A percentile compares a stretch with the other conserved stretches of the same genome.
phyloP scores from a whole-genome alignment of 2,888 invertebrate genomes.

The Morinoia aosen region DNA sequence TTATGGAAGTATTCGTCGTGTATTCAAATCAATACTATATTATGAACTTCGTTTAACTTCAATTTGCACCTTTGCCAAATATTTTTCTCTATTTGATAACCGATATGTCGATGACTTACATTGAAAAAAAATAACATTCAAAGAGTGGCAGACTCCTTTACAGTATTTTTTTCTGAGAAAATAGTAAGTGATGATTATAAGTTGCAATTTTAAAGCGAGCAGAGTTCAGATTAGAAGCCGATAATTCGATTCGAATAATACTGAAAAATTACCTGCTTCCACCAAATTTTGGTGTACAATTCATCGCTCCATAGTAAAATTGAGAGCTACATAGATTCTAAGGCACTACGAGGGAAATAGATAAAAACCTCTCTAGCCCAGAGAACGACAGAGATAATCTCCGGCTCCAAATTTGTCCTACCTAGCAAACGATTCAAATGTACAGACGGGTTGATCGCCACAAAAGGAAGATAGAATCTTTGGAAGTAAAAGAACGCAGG shows the following conservation, averaged over 20 bases:
- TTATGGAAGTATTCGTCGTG: not conserved
- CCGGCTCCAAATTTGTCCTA: not conserved
- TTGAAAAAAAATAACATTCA: no score
- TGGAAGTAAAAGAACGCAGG: not conserved
- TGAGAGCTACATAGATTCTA: not conserved
- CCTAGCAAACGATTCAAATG: not conserved
- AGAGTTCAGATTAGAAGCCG: not conserved
- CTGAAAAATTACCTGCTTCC: not conserved
- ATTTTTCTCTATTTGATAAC: no score
- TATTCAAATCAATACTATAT: not conserved
- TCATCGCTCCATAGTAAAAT: not conserved
- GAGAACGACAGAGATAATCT: not conserved
- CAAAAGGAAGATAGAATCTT: not conserved
- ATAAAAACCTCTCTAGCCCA: not conserved
- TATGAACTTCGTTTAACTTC: not conserved
- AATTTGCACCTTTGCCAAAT: not conserved
- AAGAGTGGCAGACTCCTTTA: no score
- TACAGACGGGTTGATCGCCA: not conserved
- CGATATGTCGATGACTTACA: no score
- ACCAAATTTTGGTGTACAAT: not conserved
- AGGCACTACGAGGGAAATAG: conserved; percentile 4
- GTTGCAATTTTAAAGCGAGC: not conserved
- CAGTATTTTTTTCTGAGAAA: not conserved
- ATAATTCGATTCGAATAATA: not conserved
- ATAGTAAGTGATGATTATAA: not conserved